Evolutionary conservation across 2,113 vertebrate species (phyloP), one percentile per base, ranked within the genome.

Genomic region (Odontophorus gujanensis): DNA sequence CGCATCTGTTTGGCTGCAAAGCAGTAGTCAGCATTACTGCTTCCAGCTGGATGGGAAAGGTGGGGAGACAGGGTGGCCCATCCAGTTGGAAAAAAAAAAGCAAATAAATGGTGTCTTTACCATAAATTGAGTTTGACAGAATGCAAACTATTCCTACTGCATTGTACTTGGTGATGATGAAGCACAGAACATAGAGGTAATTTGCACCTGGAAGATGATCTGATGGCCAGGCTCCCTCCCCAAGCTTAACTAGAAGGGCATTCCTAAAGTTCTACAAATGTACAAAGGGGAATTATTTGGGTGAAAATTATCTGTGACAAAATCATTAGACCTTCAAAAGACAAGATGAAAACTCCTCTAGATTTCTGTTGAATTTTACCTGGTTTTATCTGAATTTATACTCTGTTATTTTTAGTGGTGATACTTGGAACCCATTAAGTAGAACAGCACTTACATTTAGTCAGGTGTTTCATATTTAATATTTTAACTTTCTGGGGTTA

Each of bases 391-490:
- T 26, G 24, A 62, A 62, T 26, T 62, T 38, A 38, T 90, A 68
- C 14, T 47, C 53, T 40, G 55, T 83, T 34, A 58, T 84, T 91
- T 92, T 43, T 65, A 85, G 58, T 57, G 47, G 59, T 71, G 71
- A 22, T 67, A 42, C 81, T 75, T 65, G 65, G 19, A 22, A 11
- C 28, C 18, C 40, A 38, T 89, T 68, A 87, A 89, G 38, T 25
- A 76, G 40, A 85, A 65, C 15, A 53, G n/a, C 12, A n/a, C 40
- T 92, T 79, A 66, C 9, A 53, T 65, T 85, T 92, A 86, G 34
- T 28, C 65, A 86, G 15, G 4, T n/a, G 43, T 81, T 81, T 65
- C 88, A 66, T 93, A 85, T 91, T 87, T 91, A 83, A 81, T 57
- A 25, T 75, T 67, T 75, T 67, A 21, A 7, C 36, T 84, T 93